These are phyloP conservation scores for Hirundo rustica DNA, from an alignment of 2,797 vertebrate genomes.

Conservation along the genomic window DNA sequence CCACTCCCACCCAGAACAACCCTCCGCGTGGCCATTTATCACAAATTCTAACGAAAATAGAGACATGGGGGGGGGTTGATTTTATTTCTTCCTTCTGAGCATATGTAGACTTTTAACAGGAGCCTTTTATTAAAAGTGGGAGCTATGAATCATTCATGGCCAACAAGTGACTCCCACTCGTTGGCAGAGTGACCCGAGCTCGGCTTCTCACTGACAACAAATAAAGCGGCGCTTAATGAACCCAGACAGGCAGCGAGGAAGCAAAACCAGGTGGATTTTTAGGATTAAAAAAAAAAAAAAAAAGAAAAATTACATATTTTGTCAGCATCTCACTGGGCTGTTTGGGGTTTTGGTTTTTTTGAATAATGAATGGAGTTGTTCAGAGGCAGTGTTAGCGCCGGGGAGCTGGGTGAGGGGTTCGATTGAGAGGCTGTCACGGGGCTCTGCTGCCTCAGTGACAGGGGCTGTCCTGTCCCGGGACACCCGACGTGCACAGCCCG, in stretches of 20 bases:
- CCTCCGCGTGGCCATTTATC: not conserved
- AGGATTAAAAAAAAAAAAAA: slow-evolving; percentile 58
- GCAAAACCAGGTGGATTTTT: slow-evolving; percentile 46
- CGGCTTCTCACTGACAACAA: slow-evolving; percentile 59
- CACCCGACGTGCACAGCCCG: no score
- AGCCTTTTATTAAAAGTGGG: slow-evolving; percentile 15
- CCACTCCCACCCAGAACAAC: not conserved
- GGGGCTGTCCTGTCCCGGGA: slow-evolving; percentile 58
- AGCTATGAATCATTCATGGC: slow-evolving; percentile 28
- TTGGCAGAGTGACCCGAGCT: slow-evolving; percentile 52
- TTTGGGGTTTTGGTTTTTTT: not conserved
- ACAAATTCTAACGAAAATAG: not conserved
- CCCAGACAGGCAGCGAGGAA: slow-evolving; percentile 46
- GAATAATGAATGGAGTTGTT: slow-evolving; percentile 72
- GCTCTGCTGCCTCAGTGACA: slow-evolving; percentile 67
- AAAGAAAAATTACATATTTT: slow-evolving; percentile 56
- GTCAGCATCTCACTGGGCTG: slow-evolving; percentile 25
- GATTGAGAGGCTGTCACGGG: slow-evolving; percentile 64
- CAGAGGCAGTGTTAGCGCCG: slow-evolving; percentile 47
- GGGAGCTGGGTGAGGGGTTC: slow-evolving; percentile 55
- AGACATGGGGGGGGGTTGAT: not conserved
- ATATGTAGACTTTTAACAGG: not conserved
- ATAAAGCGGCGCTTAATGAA: slow-evolving; percentile 56
- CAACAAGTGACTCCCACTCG: slow-evolving; percentile 27
- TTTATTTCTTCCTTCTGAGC: not conserved